Base-by-base conservation (phyloP, 2,113 vertebrate genomes). In the Trematocara variabile region DNA sequence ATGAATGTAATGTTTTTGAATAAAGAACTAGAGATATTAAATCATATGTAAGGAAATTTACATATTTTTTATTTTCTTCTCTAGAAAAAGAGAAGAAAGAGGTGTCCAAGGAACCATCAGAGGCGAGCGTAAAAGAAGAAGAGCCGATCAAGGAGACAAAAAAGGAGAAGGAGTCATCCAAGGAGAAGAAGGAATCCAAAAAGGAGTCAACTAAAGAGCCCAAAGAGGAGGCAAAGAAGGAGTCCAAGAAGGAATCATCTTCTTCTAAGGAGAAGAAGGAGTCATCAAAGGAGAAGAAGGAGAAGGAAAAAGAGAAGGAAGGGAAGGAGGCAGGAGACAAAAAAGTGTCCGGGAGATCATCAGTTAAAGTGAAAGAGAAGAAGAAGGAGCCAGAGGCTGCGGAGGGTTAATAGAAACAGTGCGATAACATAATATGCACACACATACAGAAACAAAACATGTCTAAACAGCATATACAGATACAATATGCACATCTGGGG, bases 331-430 rank as follows among this genome's bases (percentile, higher is more conserved):
- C 34, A 8, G 89, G 83, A 5, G 94, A 96, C 30, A 94, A 89
- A 37, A 96, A 95, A 50, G 95, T 92, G 30, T 89, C 92, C 80
- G 95, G 73, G 85, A 96, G 95, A 89, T 82, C 94, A 0, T 95
- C 95, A 0, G 75, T 92, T 7, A 96, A 95, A 87, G 94, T 93
- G 22, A 96, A 96, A 84, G 95, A 96, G 89, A 96, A 95, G 91
- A 96, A 96, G 90, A 95, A 94, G 83, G 94, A 95, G 80, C 39
- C 93, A 0, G 94, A 95, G 33, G 91, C 91, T 1, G 93, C 34
- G 3, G 95, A 96, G 2, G 92, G 54, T 60, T 96, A 90, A 95
- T 7, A 7, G 78, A 48, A 46, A 18, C n/a, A 0, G n/a, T n/a
- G 75, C 68, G 34, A 85, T 34, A 58, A 48, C 37, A 18, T 16